These are phyloP conservation scores for Amiota mariae DNA, from an alignment of 2,888 invertebrate genomes.

Conservation along the genomic window DNA sequence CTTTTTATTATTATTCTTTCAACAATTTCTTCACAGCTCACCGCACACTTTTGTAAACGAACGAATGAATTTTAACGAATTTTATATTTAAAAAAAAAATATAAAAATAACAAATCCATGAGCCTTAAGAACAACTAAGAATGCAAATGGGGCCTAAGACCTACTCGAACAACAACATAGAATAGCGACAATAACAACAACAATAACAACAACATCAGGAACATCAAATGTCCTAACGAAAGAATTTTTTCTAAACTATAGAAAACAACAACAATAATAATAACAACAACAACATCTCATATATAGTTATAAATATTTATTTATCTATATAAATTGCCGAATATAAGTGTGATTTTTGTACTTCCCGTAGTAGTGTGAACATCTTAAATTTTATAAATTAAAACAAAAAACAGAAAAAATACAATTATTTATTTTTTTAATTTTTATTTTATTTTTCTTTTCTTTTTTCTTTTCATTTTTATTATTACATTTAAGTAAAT, in stretches of 20 bases:
- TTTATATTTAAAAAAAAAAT: constrained; percentile 35
- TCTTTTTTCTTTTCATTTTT: constrained; percentile 38
- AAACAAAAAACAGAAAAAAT: constrained; percentile 29
- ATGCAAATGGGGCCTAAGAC: constrained; percentile 12
- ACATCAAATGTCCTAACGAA: constrained; percentile 49
- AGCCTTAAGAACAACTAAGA: background rate
- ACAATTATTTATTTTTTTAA: constrained; percentile 47
- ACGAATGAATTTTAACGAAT: constrained; percentile 51
- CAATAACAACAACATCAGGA: constrained; percentile 19
- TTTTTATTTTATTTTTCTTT: constrained; percentile 39
- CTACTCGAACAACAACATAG: constrained; percentile 42
- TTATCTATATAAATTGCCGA: constrained; percentile 3
- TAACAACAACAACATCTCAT: no score
- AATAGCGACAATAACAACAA: constrained; percentile 31
- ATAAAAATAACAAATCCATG: no score
- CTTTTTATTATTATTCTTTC: constrained; percentile 20
- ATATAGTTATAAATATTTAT: constrained; percentile 26
- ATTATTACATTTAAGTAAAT: constrained; percentile 48
- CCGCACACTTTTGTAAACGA: constrained; percentile 66
- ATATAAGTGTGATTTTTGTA: constrained; percentile 19
- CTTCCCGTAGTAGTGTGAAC: constrained; percentile 18
- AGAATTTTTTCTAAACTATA: constrained; percentile 65
- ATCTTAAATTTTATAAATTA: background rate
- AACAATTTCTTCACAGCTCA: constrained; percentile 52
- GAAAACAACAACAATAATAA: constrained; percentile 1